Evolutionary conservation across 1,140 invertebrate species (phyloP).

Genomic region (Macrobrachium nipponense): DNA sequence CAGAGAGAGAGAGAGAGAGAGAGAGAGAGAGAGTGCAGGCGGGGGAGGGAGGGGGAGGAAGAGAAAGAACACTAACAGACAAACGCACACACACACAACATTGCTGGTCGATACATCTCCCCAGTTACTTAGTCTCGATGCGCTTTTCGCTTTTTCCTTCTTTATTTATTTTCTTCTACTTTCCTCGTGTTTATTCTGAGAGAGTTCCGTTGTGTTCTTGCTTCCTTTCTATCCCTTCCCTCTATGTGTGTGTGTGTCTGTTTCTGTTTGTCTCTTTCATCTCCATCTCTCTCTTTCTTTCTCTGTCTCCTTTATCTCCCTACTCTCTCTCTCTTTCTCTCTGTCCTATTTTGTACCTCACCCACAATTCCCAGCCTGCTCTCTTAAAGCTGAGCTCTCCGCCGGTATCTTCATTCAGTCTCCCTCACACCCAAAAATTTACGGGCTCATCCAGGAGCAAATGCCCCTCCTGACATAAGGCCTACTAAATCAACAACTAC

Average conservation of each 20-base stretch:
- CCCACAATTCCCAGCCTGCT: no score
- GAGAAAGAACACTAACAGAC: constrained; percentile 3
- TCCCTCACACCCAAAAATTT: no score
- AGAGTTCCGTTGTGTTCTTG: not conserved
- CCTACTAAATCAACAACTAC: no score
- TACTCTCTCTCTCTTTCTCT: not conserved
- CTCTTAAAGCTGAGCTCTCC: no score
- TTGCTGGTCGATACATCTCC: no score
- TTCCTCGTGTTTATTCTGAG: not conserved
- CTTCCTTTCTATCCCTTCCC: not conserved
- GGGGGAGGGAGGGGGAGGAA: not conserved
- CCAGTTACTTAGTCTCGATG: no score
- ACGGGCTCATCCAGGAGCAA: no score
- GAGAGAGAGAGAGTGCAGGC: not conserved
- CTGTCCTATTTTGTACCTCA: not conserved
- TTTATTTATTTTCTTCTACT: not conserved
- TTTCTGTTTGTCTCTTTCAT: not conserved
- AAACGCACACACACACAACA: not conserved
- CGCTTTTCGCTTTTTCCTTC: no score
- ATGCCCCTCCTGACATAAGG: no score
- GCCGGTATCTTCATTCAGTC: no score
- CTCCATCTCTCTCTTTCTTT: not conserved
- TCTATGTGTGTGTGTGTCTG: not conserved
- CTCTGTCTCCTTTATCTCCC: not conserved
- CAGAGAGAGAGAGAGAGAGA: constrained; percentile 19